Base-by-base conservation (phyloP, 2,888 invertebrate genomes). In the Apantesis nais region DNA sequence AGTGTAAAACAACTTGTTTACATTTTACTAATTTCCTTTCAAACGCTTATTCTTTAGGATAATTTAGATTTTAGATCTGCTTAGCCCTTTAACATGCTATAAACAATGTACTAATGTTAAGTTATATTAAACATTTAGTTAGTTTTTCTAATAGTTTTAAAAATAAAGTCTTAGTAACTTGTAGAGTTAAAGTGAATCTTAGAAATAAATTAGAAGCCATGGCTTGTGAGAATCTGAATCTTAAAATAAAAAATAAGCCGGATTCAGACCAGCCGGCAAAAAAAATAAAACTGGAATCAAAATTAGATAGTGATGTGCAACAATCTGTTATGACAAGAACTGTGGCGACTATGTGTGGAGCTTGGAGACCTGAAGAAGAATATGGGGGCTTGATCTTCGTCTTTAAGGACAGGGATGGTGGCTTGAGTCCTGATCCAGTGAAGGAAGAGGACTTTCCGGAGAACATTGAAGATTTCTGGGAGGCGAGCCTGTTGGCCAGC, bases 401-500 rank as follows among this genome's bases (percentile, higher is more conserved):
- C 19, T 91, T 95, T 37, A 89, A 91, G 78, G 90, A 85, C 0
- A 86, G 94, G 63, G 83, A 89, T 41, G 83, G 85, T 2, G 92
- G 94, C 74, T 76, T 94, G 68, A 95, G 95, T 74, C 95, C 95
- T 0, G 91, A 92, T 77, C 95, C 95, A 31, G 88, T 85, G 0
- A 84, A 89, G 41, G 93, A 94, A 74, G 83, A 85, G 64, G 94
- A 95, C 75, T 92, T 84, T 83, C 94, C 95, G 60, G 95, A 95
- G 90, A 95, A 95, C 76, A 91, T 95, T 62, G 84, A 93, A 81
- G 95, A 95, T 76, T 93, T 95, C 74, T 95, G 95, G 95, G 91
- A 91, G 82, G 93, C 88, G 72, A 87, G 85, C 60, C 79, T 88
- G 64, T 77, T 82, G 7, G 74, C 72, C 84, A 79, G 69, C 83